phyloP scores from a whole-genome alignment of 2,113 vertebrate species.

The Butorides virescens region DNA sequence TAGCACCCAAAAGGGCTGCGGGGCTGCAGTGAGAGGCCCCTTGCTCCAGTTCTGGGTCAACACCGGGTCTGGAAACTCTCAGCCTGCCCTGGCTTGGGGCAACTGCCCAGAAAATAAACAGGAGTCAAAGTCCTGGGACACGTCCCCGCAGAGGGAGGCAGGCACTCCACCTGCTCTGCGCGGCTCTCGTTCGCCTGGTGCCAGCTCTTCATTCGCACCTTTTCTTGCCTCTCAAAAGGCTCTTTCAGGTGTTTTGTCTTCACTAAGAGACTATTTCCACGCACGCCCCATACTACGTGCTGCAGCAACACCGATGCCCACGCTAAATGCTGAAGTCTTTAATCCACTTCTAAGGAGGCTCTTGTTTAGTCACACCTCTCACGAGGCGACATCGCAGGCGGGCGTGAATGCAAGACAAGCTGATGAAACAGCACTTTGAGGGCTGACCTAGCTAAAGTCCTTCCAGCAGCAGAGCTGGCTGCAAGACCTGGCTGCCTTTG shows the following conservation, averaged over 20 bases:
- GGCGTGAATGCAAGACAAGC: neutral
- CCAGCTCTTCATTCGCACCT: neutral
- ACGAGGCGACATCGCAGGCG: neutral
- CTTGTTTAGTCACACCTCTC: neutral
- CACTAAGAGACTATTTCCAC: neutral
- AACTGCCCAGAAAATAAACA: neutral
- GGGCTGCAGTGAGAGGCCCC: neutral
- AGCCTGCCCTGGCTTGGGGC: neutral
- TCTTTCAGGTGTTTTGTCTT: neutral
- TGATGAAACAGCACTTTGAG: neutral
- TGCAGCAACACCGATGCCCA: neutral
- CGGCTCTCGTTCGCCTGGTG: neutral
- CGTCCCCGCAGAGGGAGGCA: neutral
- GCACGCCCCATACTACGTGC: rapidly evolving
- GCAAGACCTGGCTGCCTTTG: neutral
- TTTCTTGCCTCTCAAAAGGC: neutral
- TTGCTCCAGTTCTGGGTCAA: neutral
- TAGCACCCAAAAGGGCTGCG: neutral
- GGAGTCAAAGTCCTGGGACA: neutral
- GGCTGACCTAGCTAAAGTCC: neutral
- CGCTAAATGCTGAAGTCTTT: neutral
- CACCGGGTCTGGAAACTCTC: neutral
- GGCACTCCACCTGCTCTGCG: neutral
- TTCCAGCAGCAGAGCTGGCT: neutral
- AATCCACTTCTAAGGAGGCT: neutral